These are phyloP conservation scores for Gymnodraco acuticeps DNA, from an alignment of 2,797 vertebrate genomes.

Conservation along the genomic window DNA sequence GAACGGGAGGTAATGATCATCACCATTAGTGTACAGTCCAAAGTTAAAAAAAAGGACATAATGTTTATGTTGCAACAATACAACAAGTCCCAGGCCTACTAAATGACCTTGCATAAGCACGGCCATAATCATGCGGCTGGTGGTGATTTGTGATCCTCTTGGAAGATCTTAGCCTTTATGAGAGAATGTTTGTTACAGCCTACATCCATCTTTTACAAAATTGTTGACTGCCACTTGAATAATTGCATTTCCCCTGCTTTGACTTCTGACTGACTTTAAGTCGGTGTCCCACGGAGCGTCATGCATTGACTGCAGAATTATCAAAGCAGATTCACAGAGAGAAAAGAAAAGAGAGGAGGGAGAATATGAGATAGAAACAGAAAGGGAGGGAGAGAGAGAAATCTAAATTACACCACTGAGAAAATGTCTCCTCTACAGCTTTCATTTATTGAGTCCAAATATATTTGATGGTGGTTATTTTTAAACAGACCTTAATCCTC, in stretches of 20 bases:
- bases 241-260: slow-evolving; percentile 64
- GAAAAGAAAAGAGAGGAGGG: slow-evolving; percentile 39
- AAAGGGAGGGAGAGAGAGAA: slow-evolving; percentile 2
- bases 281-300: slow-evolving; percentile 56
- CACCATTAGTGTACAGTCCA: slow-evolving; percentile 7
- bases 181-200: slow-evolving; percentile 31
- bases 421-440: slow-evolving; percentile 64
- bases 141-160: slow-evolving; percentile 46
- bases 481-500: slow-evolving; percentile 79
- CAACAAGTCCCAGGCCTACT: slow-evolving; percentile 24
- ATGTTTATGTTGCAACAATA: slow-evolving; percentile 29
- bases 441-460: slow-evolving; percentile 73
- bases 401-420: slow-evolving; percentile 56
- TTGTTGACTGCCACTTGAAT: slow-evolving; percentile 66
- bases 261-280: slow-evolving; percentile 71
- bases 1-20: slow-evolving; percentile 22
- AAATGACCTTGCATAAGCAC: slow-evolving; percentile 48
- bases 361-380: not conserved
- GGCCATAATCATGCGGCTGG: slow-evolving; percentile 33
- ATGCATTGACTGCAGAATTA: slow-evolving; percentile 56
- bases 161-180: slow-evolving; percentile 47
- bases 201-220: slow-evolving; percentile 54
- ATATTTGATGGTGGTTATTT: slow-evolving; percentile 79
- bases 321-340: slow-evolving; percentile 74
- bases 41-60: slow-evolving; percentile 22